A percentile compares a stretch with the other conserved stretches of the same genome.
Conservation (phyloP, 2,113 vertebrate species). For the Anolis carolinensis region DNA sequence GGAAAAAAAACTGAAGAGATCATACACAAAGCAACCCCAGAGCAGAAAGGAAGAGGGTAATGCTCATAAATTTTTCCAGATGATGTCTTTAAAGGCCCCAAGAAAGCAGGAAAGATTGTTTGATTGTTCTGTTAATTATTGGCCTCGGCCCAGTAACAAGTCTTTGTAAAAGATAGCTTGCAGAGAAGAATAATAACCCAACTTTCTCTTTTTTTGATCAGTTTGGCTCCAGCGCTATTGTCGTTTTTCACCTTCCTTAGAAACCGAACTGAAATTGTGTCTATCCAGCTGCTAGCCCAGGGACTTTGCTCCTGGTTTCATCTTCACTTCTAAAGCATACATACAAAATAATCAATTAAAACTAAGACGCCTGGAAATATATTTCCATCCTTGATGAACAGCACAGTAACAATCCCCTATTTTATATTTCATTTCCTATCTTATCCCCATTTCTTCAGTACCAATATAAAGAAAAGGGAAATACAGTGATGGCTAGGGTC, state of each 20-base stretch:
- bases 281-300: conserved; percentile 51
- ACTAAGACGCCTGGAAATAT: not conserved
- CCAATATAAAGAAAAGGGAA: not conserved
- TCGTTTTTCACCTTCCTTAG: conserved; percentile 59
- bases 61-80: conserved; percentile 70
- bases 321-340: not conserved
- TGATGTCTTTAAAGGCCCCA: conserved; percentile 67
- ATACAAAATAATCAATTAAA: not conserved
- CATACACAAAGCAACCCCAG: conserved; percentile 40
- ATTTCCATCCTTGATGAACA: not conserved
- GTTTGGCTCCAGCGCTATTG: conserved; percentile 56
- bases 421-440: not conserved
- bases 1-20: conserved; percentile 25
- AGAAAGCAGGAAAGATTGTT: conserved; percentile 69
- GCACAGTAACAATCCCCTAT: not conserved
- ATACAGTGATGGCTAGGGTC: not conserved
- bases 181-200: conserved; percentile 69
- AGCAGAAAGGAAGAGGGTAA: conserved; percentile 42
- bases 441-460: not conserved
- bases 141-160: conserved; percentile 72
- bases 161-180: conserved; percentile 76
- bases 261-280: conserved; percentile 32
- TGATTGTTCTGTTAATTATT: conserved; percentile 78
- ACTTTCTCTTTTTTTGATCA: conserved; percentile 59
- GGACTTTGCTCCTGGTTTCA: too few species aligned